Conservation (phyloP, 1,140 invertebrate species). For the Drosophila hydei region DNA sequence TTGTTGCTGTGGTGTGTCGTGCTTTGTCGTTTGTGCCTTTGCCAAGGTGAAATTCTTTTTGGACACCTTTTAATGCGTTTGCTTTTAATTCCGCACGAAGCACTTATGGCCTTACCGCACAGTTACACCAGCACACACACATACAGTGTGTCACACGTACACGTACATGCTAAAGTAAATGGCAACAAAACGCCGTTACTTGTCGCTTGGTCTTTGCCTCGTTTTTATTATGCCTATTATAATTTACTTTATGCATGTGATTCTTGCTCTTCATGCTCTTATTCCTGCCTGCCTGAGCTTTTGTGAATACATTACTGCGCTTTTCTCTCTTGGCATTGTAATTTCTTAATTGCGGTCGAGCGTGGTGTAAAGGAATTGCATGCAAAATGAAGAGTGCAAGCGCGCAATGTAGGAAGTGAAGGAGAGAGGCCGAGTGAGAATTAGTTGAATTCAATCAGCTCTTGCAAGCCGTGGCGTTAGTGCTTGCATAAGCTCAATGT, state of each 20-base stretch:
- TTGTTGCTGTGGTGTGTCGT: constrained; percentile 40
- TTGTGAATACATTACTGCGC: constrained; percentile 42
- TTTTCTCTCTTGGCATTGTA: constrained; percentile 43
- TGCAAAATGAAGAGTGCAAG: background rate
- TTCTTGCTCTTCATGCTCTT: constrained; percentile 21
- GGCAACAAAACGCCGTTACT: constrained; percentile 57
- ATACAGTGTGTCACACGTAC: background rate
- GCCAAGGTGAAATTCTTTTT: constrained; percentile 81
- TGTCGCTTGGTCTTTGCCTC: constrained; percentile 58
- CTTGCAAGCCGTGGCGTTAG: background rate
- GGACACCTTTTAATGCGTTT: constrained; percentile 81
- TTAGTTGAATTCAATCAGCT: constrained; percentile 18
- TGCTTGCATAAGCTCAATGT: constrained; percentile 22
- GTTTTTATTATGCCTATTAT: constrained; percentile 81
- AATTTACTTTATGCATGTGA: constrained; percentile 79
- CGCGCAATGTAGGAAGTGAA: too few species aligned
- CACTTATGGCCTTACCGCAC: constrained; percentile 67
- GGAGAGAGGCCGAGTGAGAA: background rate
- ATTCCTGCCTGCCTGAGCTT: constrained; percentile 38
- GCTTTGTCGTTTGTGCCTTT: constrained; percentile 36
- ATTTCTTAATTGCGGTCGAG: constrained; percentile 70
- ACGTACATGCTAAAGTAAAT: constrained; percentile 34
- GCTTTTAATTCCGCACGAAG: constrained; percentile 77
- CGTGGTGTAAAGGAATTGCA: constrained; percentile 22
- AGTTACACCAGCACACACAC: constrained; percentile 3